Base-by-base conservation (phyloP, 2,113 vertebrate genomes). In the Gallinago paraguaiae region DNA sequence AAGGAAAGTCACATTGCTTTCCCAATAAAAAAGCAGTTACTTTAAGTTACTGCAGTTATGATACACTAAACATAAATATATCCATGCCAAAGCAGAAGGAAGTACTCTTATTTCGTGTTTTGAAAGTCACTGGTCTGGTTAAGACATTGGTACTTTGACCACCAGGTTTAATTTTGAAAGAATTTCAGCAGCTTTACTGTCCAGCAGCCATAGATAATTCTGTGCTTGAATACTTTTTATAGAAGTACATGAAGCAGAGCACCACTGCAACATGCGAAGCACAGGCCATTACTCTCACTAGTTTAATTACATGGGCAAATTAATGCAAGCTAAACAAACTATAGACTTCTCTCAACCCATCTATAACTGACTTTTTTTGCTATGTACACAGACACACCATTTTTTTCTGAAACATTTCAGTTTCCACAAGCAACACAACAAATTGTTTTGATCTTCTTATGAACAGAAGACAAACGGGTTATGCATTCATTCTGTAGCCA, bases 141-240 rank as follows among this genome's bases (percentile, higher is more conserved):
- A 93, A 93, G 91, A 90, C 77, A 81, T 8, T 70, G 16, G 7
- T 88, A 91, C 93, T 94, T 88, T 51, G 86, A 93, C 72, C 83
- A 60, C 54, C 37, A 83, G 48, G 35, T 84, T 95, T 92, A 77
- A 95, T 87, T 96, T 76, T 71, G 69, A 88, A 96, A 70, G 53
- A 86, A 82, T 92, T 96, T 90, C 61, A 86, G 63, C 56, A 94
- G 82, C 59, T 96, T 60, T 95, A 31, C 64, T 64, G 82, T 77
- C 82, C 82, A 88, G 82, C 43, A 95, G 35, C 64, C 71, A 63
- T 35, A 33, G 95, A 94, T 75, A 93, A 95, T 74, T 92, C 88
- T 68, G 43, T 56, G 60, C 60, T 56, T 48, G 24, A 81, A 56
- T 10, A 75, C 25, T 81, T 86, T 61, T 70, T 64, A 43, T 8